Percentiles rank a stretch among this genome's conserved stretches.
phyloP scores from a whole-genome alignment of 2,888 invertebrate genomes.

The Lithodes maja region DNA sequence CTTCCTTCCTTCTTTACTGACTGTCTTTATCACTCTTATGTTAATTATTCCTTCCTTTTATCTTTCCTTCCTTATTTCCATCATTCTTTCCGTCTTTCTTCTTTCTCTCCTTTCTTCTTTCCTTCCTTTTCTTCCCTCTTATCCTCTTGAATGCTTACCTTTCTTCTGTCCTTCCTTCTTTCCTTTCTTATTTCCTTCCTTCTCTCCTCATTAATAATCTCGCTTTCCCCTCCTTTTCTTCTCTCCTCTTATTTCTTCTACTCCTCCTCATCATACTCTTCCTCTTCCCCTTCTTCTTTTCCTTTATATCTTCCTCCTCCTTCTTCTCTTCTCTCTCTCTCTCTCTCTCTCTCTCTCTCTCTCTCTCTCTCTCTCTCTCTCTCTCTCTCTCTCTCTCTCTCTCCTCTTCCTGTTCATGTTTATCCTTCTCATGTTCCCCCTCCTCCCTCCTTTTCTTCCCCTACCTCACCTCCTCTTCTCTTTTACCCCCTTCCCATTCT shows the following conservation, averaged over 20 bases:
- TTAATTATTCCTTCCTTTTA: not conserved
- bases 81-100: not conserved
- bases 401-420: not conserved
- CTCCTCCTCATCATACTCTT: not conserved
- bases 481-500: not conserved
- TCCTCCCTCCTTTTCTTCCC: not conserved
- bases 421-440: not conserved
- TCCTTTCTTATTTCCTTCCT: not conserved
- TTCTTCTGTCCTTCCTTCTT: not conserved
- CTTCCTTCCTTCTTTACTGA: not conserved
- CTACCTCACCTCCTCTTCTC: not conserved
- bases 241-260: not conserved
- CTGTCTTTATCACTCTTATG: not conserved
- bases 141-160: not conserved
- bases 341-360: not conserved
- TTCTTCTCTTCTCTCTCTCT: not conserved
- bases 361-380: not conserved
- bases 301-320: no score
- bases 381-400: not conserved
- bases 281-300: not conserved
- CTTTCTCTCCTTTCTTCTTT: not conserved
- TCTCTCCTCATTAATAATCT: not conserved
- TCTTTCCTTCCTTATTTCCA: not conserved
- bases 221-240: not conserved
- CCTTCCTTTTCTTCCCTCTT: constrained; percentile 9